Conservation (phyloP, 2,888 invertebrate genomes). For the Lysandra coridon region DNA sequence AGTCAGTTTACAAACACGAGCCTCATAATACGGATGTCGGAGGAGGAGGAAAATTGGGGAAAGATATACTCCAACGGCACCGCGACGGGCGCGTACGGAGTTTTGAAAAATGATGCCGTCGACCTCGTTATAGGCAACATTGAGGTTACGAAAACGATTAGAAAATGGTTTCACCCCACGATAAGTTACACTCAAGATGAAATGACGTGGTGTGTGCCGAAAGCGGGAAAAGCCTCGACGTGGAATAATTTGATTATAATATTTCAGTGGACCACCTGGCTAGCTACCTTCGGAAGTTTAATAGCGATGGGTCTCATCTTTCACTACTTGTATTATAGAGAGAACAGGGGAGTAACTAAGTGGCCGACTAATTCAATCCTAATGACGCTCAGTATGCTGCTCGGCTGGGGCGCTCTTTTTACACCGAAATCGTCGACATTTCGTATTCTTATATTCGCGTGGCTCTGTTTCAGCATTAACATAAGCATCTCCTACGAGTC, state of each 20-base stretch:
- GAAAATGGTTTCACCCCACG: constrained; percentile 72
- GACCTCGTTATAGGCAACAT: constrained; percentile 73
- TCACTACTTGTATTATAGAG: constrained; percentile 63
- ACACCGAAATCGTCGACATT: constrained; percentile 65
- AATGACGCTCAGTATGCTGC: constrained; percentile 71
- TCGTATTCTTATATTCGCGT: constrained; percentile 67
- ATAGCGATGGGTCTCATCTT: constrained; percentile 64
- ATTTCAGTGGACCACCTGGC: constrained; percentile 74
- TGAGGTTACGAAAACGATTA: constrained; percentile 66
- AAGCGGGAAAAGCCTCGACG: constrained; percentile 64
- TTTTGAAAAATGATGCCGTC: constrained; percentile 58
- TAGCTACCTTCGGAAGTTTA: constrained; percentile 61
- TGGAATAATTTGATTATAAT: constrained; percentile 74
- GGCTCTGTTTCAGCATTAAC: constrained; percentile 75
- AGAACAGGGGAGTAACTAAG: constrained; percentile 59
- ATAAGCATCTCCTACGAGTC: constrained; percentile 76
- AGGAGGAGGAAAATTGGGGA: constrained; percentile 68
- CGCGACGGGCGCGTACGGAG: constrained; percentile 62
- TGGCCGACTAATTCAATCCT: constrained; percentile 73
- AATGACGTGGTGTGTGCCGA: constrained; percentile 74
- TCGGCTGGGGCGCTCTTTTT: constrained; percentile 71
- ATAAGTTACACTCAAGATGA: constrained; percentile 75
- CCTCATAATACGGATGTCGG: constrained; percentile 63
- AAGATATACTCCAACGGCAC: constrained; percentile 58
- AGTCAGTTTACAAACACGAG: constrained; percentile 72